Evolutionary conservation across 2,888 invertebrate species (phyloP), one percentile per base, ranked within the genome.

Genomic region (Graphium colonna): DNA sequence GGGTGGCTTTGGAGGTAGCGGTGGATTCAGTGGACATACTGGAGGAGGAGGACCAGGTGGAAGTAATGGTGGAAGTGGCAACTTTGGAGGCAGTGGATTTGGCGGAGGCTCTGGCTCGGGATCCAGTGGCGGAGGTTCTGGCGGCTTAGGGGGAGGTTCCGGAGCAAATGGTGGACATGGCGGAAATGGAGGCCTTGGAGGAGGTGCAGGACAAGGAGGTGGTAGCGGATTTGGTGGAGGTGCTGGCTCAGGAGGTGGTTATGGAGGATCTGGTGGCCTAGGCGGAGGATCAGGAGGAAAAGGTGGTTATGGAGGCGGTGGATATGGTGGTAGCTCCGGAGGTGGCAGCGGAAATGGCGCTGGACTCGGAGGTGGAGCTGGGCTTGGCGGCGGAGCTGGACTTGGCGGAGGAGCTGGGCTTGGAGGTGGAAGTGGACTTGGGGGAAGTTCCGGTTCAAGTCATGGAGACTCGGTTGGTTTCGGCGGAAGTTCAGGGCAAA

Each of bases 101-200:
- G 67, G 68, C 15, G 52, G 52, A 7, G 52, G 47, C 51, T 16
- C 28, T 5, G 55, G 59, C 0, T 41, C 41, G 17, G 42, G 41
- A 18, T 13, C 55, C n/a, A n/a, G n/a, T n/a, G n/a, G n/a, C n/a
- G n/a, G 21, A n/a, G 52, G 64, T 57, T 55, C 63, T 44, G 64
- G 67, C 16, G 60, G 64, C 47, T 13, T 69, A 46, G 63, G 69
- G 15, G 68, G 64, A 48, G 56, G 65, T 56, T 51, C 69, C 64
- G 50, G 52, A 17, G 57, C 53, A 8, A 45, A 9, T 7, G 31
- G 10, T 31, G 31, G 31, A 7, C 10, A 9, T 31, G 31, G 31
- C 3, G 31, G 31, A 31, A 31, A 1, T 9, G 54, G 59, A 9
- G 61, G 64, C 5, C 52, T 58, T 12, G 57, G 63, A 40, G 61